Evolutionary conservation across 2,113 vertebrate species (phyloP).

Genomic region (Callaeas wilsoni): DNA sequence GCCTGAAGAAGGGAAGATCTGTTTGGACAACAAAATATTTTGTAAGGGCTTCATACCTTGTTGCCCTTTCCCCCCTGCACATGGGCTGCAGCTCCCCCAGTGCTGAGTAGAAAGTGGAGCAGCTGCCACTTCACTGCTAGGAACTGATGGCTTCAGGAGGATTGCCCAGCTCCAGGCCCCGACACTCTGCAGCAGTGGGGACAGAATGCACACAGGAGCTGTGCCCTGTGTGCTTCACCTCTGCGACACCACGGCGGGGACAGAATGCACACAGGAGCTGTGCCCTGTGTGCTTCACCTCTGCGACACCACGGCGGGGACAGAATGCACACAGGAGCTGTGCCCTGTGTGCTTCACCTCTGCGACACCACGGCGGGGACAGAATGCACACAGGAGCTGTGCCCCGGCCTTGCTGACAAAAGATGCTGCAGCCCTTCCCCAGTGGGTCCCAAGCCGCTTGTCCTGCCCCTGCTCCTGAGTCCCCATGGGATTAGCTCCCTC

Average conservation of each 20-base stretch:
- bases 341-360: background rate
- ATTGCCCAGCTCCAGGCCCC: background rate
- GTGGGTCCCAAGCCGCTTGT: background rate
- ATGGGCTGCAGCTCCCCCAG: background rate
- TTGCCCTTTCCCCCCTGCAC: background rate
- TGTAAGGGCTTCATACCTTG: background rate
- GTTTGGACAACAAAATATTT: background rate
- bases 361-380: rapidly evolving
- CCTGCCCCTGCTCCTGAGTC: background rate
- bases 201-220: too few species aligned
- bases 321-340: too few species aligned
- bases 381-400: too few species aligned
- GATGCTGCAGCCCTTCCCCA: background rate
- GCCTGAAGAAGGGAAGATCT: background rate
- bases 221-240: background rate
- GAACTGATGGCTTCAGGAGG: background rate
- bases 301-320: too few species aligned
- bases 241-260: rapidly evolving
- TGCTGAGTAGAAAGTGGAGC: background rate
- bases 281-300: too few species aligned
- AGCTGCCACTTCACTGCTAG: background rate
- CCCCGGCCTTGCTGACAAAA: background rate
- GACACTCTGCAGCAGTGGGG: rapidly evolving
- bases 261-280: too few species aligned
- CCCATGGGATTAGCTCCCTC: background rate